A percentile compares a stretch with the other conserved stretches of the same genome.
phyloP scores from a whole-genome alignment of 2,888 invertebrate species.

The Anoplius nigerrimus region DNA sequence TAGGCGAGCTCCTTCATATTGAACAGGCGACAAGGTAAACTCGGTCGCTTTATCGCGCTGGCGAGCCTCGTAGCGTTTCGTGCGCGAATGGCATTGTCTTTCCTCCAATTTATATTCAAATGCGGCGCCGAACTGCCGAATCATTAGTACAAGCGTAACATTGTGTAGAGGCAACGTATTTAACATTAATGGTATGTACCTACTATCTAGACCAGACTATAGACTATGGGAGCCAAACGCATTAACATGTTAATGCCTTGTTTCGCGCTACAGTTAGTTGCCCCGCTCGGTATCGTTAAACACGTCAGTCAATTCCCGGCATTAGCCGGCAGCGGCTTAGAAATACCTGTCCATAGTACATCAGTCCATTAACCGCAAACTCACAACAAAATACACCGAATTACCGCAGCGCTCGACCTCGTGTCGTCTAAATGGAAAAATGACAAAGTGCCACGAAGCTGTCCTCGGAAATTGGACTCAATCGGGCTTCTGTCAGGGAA shows the following conservation, averaged over 20 bases:
- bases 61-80: not conserved
- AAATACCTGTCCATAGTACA: not conserved
- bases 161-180: conserved; percentile 38
- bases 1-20: too few species aligned
- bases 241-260: conserved; percentile 50
- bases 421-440: too few species aligned
- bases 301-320: conserved; percentile 37
- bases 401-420: not conserved
- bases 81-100: conserved; percentile 23
- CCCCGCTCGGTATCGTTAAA: conserved; percentile 38
- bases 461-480: too few species aligned
- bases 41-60: not conserved
- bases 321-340: conserved; percentile 41
- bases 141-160: conserved; percentile 38
- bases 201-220: conserved; percentile 21
- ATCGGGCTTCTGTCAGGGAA: too few species aligned
- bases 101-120: conserved; percentile 40
- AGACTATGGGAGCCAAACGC: conserved; percentile 26
- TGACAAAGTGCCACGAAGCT: too few species aligned
- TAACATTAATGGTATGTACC: conserved; percentile 41
- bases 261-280: conserved; percentile 23
- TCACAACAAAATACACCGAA: not conserved
- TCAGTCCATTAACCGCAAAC: too few species aligned
- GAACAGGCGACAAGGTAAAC: not conserved
- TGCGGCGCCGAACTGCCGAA: conserved; percentile 27